These are phyloP conservation scores for Thereva nobilitata DNA, from an alignment of 2,888 invertebrate genomes.

Conservation along the genomic window DNA sequence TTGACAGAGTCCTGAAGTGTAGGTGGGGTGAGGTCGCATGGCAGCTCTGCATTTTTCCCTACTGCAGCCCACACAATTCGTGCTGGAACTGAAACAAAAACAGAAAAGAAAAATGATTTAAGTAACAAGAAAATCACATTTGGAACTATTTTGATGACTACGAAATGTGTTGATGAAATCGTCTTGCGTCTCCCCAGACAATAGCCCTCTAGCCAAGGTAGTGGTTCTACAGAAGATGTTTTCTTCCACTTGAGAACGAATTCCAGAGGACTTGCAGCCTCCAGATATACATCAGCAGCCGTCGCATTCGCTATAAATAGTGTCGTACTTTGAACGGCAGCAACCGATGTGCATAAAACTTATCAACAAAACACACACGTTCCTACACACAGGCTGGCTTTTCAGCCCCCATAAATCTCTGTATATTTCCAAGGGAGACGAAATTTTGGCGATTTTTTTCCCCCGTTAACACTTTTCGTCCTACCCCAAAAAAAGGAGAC, in stretches of 20 bases:
- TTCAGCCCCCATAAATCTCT: no score
- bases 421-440: no score
- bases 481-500: no score
- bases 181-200: background rate
- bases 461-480: no score
- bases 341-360: slow-evolving; percentile 1
- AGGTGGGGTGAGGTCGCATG: slow-evolving; percentile 80
- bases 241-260: slow-evolving; percentile 26
- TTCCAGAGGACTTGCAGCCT: slow-evolving; percentile 22
- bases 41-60: slow-evolving; percentile 75
- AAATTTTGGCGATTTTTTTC: no score
- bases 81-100: slow-evolving; percentile 64
- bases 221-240: slow-evolving; percentile 12
- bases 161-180: slow-evolving; percentile 10
- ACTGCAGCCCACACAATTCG: slow-evolving; percentile 75
- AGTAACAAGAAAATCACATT: background rate
- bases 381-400: no score
- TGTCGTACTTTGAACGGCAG: slow-evolving; percentile 22
- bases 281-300: slow-evolving; percentile 21
- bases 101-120: slow-evolving; percentile 33
- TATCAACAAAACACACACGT: no score
- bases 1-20: slow-evolving; percentile 72
- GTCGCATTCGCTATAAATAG: slow-evolving; percentile 20
- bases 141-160: slow-evolving; percentile 9
- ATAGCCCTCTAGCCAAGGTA: no score